Evolutionary conservation across 2,888 invertebrate species (phyloP).

Genomic region (Ametastegia equiseti): DNA sequence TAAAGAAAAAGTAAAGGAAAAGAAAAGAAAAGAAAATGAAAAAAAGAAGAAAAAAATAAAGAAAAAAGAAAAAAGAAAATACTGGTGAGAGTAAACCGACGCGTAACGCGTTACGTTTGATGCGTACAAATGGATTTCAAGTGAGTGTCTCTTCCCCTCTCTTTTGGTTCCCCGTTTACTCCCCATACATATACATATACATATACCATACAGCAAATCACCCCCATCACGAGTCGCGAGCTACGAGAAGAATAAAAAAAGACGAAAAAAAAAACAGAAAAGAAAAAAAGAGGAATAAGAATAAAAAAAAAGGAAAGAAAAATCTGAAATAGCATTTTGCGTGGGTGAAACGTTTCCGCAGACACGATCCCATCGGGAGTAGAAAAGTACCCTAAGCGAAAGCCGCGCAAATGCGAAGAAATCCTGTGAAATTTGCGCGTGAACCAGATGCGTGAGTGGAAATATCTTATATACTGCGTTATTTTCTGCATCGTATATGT

Average conservation of each 20-base stretch:
- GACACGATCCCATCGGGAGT: constrained; percentile 29
- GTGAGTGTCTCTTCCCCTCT: constrained; percentile 31
- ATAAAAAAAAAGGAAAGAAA: too few species aligned
- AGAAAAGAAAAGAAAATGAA: background rate
- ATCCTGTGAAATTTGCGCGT: background rate
- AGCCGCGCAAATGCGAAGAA: background rate
- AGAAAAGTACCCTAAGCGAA: background rate
- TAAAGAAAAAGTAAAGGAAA: background rate
- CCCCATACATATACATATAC: background rate
- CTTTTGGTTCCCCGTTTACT: constrained; percentile 26
- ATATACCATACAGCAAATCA: background rate
- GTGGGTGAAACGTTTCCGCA: constrained; percentile 30
- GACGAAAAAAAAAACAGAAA: background rate
- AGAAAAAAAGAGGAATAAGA: background rate
- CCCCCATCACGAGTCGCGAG: background rate
- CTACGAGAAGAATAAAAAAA: background rate
- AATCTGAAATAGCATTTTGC: constrained; percentile 33
- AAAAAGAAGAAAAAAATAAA: constrained; percentile 51
- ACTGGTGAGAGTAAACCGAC: background rate
- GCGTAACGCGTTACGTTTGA: constrained; percentile 31
- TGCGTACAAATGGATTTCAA: constrained; percentile 50
- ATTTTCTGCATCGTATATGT: too few species aligned
- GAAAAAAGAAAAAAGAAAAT: constrained; percentile 55
- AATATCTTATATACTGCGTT: background rate
- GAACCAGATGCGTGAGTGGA: background rate